phyloP scores from a whole-genome alignment of 2,113 vertebrate genomes.

The Bubo scandiacus region DNA sequence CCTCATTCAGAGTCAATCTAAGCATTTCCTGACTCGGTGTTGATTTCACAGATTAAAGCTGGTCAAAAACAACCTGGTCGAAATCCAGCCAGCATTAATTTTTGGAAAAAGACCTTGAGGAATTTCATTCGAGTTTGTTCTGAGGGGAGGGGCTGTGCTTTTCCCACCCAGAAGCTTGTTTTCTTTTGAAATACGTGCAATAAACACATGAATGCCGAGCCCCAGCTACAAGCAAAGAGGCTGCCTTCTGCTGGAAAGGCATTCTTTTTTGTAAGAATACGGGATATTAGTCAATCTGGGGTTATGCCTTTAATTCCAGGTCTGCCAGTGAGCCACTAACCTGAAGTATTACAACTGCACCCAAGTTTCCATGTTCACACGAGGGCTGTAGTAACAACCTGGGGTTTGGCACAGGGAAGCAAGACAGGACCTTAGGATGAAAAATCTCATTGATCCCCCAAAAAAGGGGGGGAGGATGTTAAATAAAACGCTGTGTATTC shows the following conservation, averaged over 20 bases:
- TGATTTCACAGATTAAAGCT: slow-evolving; percentile 64
- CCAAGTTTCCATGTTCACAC: neutral
- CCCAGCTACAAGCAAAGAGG: neutral
- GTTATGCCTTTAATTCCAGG: neutral
- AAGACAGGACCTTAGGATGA: neutral
- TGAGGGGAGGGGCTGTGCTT: neutral
- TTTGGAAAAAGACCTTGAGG: slow-evolving; percentile 29
- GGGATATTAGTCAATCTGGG: neutral
- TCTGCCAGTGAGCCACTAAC: neutral
- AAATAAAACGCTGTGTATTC: neutral
- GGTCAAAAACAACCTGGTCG: slow-evolving; percentile 36
- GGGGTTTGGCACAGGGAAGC: neutral
- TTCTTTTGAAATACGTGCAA: neutral
- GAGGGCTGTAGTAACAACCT: neutral
- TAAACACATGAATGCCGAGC: neutral
- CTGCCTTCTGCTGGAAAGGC: neutral
- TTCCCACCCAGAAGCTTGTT: slow-evolving; percentile 32
- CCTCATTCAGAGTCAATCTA: slow-evolving; percentile 27
- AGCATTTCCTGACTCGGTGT: slow-evolving; percentile 63
- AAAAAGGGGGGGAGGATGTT: neutral
- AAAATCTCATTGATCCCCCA: neutral
- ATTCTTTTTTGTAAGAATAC: neutral
- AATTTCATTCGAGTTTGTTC: slow-evolving; percentile 26
- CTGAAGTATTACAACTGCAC: neutral
- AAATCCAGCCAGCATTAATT: slow-evolving; percentile 28